A percentile compares a stretch with the other conserved stretches of the same genome.
phyloP scores from a whole-genome alignment of 2,113 vertebrate species.

The Sturnira hondurensis region DNA sequence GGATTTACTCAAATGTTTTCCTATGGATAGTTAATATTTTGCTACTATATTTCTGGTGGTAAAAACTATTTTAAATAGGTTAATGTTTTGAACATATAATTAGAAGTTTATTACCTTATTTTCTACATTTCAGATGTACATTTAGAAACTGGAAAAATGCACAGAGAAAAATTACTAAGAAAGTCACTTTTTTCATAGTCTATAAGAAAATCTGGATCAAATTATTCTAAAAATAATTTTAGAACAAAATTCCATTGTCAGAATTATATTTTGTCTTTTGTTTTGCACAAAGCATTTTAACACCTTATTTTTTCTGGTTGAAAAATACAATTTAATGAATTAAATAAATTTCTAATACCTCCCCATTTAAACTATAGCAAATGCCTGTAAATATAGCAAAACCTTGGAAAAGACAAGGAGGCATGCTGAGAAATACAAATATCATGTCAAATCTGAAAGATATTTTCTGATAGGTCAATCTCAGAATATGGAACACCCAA shows the following conservation, averaged over 20 bases:
- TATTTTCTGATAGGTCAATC: not conserved
- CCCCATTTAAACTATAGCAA: not conserved
- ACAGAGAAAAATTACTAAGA: not conserved
- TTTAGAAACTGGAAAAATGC: constrained; percentile 7
- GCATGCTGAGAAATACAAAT: not conserved
- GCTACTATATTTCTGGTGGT: not conserved
- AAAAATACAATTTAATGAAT: not conserved
- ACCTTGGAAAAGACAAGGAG: not conserved
- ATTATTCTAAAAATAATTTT: constrained; percentile 4
- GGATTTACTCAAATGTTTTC: constrained; percentile 19
- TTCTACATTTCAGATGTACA: constrained; percentile 5
- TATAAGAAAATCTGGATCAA: not conserved
- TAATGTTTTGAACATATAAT: constrained; percentile 4
- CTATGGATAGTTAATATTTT: not conserved
- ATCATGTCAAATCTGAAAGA: not conserved
- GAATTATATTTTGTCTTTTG: not conserved
- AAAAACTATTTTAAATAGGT: not conserved
- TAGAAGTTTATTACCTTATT: not conserved
- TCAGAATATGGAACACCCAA: not conserved
- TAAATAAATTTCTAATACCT: not conserved
- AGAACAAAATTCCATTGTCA: not conserved
- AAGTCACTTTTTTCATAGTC: not conserved
- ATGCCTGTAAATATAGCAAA: not conserved
- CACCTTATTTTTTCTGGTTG: no score
- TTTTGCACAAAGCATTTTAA: not conserved